Evolutionary conservation across 2,888 invertebrate genomes (phyloP).

Genomic region (Lasioglossum calceatum): DNA sequence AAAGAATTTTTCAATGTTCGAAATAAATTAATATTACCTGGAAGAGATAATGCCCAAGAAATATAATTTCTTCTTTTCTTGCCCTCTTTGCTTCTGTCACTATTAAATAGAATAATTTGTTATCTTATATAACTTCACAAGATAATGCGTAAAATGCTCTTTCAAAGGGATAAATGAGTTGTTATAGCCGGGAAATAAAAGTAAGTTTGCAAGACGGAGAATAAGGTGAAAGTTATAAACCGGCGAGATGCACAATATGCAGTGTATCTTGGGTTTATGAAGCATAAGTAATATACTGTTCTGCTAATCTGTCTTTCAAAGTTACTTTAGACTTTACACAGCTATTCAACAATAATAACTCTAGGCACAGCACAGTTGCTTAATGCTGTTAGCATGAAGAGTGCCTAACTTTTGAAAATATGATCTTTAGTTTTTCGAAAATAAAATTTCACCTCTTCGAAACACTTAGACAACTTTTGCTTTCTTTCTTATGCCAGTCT

Average conservation of each 20-base stretch:
- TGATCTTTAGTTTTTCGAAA: neutral
- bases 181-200: neutral
- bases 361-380: neutral
- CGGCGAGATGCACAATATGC: neutral
- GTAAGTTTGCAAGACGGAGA: neutral
- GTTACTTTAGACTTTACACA: slow-evolving; percentile 1
- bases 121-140: neutral
- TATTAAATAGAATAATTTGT: neutral
- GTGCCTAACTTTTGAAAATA: neutral
- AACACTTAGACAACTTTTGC: neutral
- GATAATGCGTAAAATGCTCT: neutral
- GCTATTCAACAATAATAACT: neutral
- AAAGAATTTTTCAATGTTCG: neutral
- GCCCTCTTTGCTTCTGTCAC: neutral
- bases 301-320: slow-evolving; percentile 3
- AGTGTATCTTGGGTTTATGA: slow-evolving; percentile 5
- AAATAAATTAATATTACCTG: neutral
- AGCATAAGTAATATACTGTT: slow-evolving; percentile 11
- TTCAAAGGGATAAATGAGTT: neutral
- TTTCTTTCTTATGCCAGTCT: neutral
- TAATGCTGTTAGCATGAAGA: neutral
- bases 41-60: neutral
- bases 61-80: neutral
- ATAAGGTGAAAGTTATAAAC: slow-evolving; percentile 11
- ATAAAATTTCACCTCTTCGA: neutral